Evolutionary conservation across 1,140 invertebrate genomes (phyloP).

Genomic region (Marisa cornuarietis): DNA sequence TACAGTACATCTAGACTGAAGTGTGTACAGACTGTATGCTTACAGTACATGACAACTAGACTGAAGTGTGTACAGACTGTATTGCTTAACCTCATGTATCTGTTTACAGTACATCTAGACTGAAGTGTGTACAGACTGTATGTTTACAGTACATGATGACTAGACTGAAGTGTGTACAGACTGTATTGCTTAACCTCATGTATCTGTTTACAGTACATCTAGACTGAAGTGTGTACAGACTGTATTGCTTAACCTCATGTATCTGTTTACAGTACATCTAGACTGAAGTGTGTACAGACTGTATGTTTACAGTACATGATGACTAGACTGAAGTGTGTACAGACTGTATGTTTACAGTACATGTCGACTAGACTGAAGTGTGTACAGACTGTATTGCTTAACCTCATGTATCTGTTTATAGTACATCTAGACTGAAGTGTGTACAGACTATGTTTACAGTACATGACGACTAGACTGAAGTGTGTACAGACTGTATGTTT

Average conservation of each 20-base stretch:
- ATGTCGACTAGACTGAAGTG: background rate
- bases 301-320: background rate
- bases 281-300: background rate
- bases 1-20: too few species aligned
- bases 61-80: background rate
- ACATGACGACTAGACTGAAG: background rate
- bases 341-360: background rate
- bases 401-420: background rate
- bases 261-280: background rate
- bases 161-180: background rate
- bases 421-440: too few species aligned
- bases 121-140: too few species aligned
- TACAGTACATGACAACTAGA: background rate
- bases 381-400: background rate
- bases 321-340: too few species aligned
- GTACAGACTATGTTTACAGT: background rate
- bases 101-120: too few species aligned
- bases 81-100: conserved; percentile 11
- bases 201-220: too few species aligned
- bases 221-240: background rate
- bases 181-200: conserved; percentile 3
- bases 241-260: too few species aligned
- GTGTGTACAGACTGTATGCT: background rate
- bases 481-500: background rate
- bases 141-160: conserved; percentile 7